These are phyloP conservation scores for Paedocypris micromegethes DNA, from an alignment of 2,797 vertebrate species.

Conservation along the genomic window DNA sequence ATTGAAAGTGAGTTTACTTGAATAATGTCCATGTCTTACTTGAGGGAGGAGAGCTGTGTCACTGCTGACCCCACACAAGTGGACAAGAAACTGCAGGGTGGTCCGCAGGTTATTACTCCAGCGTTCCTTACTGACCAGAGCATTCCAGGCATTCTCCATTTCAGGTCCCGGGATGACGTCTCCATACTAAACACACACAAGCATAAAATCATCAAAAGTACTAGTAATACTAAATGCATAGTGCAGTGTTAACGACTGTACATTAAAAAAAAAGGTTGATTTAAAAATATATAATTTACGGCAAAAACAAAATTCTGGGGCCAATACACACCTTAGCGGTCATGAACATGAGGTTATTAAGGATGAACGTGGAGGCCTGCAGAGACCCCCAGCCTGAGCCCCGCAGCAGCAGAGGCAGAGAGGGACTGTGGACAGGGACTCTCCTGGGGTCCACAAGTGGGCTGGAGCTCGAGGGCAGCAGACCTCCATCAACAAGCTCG, in stretches of 20 bases:
- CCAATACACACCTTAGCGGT: conserved; percentile 83
- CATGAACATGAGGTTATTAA: conserved; percentile 99
- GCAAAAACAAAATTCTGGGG: not conserved
- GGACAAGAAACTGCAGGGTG: conserved; percentile 93
- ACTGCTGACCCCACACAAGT: conserved; percentile 94
- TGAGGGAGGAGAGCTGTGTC: conserved; percentile 89
- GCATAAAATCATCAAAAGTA: not conserved
- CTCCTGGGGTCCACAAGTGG: conserved; percentile 79
- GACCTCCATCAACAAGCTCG: conserved; percentile 88
- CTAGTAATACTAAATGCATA: no score
- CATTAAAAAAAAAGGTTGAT: no score
- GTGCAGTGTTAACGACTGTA: no score
- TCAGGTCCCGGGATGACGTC: conserved; percentile 93
- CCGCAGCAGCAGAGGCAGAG: conserved; percentile 60
- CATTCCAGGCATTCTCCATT: conserved; percentile 97
- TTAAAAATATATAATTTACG: no score
- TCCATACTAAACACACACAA: conserved; percentile 75
- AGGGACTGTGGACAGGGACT: conserved; percentile 4
- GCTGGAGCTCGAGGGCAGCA: conserved; percentile 84
- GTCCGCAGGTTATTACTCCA: conserved; percentile 94
- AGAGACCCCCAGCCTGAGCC: conserved; percentile 95
- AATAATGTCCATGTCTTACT: conserved; percentile 65
- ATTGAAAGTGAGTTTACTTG: not conserved
- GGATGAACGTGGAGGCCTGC: conserved; percentile 90
- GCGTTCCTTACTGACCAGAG: conserved; percentile 90